Percentiles rank a stretch among this genome's conserved stretches.
Evolutionary conservation across 1,140 invertebrate genomes (phyloP).

Genomic region (Apis mellifera): Amel_HAv3.1 CM009931.2:24873001-24873500

Average conservation of each 20-base stretch:
- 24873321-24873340: conserved; percentile 9
- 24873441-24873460: conserved; percentile 11
- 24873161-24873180: conserved; percentile 80
- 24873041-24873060: not conserved
- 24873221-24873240: conserved; percentile 9
- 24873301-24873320: conserved; percentile 23
- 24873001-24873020: not conserved
- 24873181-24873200: conserved; percentile 39
- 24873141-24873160: conserved; percentile 80
- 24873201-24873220: not conserved
- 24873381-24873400: not conserved
- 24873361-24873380: not conserved
- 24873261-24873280: not conserved
- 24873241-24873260: not conserved
- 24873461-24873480: conserved; percentile 36
- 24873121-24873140: conserved; percentile 75
- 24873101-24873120: not conserved
- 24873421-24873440: not conserved
- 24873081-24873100: conserved; percentile 3
- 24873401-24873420: not conserved
- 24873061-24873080: not conserved
- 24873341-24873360: conserved; percentile 34
- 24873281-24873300: conserved; percentile 38
- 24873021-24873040: too few species aligned
- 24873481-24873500: not conserved